phyloP scores from a whole-genome alignment of 2,113 vertebrate genomes.

The Peromyscus polionotus region DNA sequence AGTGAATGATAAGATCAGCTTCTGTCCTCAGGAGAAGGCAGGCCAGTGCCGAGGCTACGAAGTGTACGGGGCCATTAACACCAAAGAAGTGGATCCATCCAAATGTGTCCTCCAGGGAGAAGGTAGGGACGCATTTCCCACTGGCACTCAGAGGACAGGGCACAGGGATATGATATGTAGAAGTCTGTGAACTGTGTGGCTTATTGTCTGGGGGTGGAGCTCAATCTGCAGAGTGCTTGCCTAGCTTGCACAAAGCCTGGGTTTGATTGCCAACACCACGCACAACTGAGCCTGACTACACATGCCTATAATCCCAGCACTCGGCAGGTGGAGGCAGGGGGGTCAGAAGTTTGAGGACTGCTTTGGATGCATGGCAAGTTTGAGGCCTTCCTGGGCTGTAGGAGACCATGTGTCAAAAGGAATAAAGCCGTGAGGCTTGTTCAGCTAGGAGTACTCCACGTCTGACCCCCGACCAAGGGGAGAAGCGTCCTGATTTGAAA shows the following conservation, averaged over 20 bases:
- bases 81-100: constrained; percentile 90
- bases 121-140: constrained; percentile 87
- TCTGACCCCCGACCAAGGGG: too few species aligned
- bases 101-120: constrained; percentile 92
- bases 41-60: constrained; percentile 91
- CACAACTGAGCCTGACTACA: background rate
- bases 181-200: background rate
- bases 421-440: background rate
- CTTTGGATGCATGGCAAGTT: background rate
- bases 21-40: constrained; percentile 89
- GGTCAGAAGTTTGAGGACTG: background rate
- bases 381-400: background rate
- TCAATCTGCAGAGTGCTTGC: background rate
- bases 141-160: background rate
- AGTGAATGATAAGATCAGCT: constrained; percentile 87
- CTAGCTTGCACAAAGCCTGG: background rate
- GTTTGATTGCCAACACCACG: background rate
- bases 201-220: too few species aligned
- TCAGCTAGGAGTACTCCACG: background rate
- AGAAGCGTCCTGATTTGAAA: background rate
- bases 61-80: constrained; percentile 91
- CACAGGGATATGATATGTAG: background rate
- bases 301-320: background rate
- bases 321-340: background rate
- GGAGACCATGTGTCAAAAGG: background rate